These are phyloP conservation scores for Orius insidiosus DNA, from an alignment of 1,140 invertebrate species.

Conservation along the genomic window DNA sequence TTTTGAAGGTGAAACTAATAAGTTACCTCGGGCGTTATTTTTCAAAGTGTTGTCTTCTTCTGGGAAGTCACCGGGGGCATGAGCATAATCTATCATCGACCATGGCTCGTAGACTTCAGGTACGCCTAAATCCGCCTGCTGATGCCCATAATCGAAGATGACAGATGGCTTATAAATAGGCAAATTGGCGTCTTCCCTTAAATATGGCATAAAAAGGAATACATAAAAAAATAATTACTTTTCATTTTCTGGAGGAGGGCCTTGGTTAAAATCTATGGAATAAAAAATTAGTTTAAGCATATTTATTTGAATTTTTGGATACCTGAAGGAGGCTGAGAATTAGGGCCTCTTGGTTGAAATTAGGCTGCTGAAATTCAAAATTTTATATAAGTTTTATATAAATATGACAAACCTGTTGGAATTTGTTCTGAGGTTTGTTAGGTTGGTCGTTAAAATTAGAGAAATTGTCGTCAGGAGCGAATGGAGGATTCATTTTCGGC, in stretches of 20 bases:
- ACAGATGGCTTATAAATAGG: slow-evolving; percentile 1
- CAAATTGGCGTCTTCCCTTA: background rate
- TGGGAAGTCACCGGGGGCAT: slow-evolving; percentile 10
- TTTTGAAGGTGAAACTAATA: too few species aligned
- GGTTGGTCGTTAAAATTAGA: slow-evolving; percentile 1
- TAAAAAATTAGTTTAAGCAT: background rate
- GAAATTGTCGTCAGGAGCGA: background rate
- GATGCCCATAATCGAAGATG: slow-evolving; percentile 15
- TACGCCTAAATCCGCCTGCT: slow-evolving; percentile 13
- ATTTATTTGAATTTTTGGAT: background rate
- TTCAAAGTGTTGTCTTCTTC: slow-evolving; percentile 3
- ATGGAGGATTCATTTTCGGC: too few species aligned
- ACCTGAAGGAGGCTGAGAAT: background rate
- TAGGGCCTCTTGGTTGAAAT: background rate
- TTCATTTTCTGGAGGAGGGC: background rate
- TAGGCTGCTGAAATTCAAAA: too few species aligned
- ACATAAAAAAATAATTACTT: background rate
- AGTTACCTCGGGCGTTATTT: too few species aligned
- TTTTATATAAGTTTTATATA: too few species aligned
- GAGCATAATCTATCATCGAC: slow-evolving; percentile 15
- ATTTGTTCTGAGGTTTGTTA: too few species aligned
- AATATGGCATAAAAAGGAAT: background rate
- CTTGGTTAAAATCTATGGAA: background rate
- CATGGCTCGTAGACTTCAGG: slow-evolving; percentile 14
- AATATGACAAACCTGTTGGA: too few species aligned